Conservation (phyloP, 2,888 invertebrate species). For the Drosophila pegasa region DNA sequence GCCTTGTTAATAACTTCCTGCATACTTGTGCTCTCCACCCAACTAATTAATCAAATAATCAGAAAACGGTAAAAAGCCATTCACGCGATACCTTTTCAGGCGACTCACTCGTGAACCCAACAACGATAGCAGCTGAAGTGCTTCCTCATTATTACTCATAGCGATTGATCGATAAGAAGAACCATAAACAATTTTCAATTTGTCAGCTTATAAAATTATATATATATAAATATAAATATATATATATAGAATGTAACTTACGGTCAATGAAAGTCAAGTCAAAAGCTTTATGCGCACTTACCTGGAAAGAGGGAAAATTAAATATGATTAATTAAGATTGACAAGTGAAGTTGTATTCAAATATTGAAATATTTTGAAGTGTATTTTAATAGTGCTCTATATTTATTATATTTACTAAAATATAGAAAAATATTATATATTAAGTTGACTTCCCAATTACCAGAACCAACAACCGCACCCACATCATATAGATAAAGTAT, state of each 20-base stretch:
- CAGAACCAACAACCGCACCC: conserved; percentile 47
- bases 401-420: conserved; percentile 1
- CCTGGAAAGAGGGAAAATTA: conserved; percentile 55
- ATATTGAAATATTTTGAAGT: conserved; percentile 2
- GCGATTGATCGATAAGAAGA: conserved; percentile 40
- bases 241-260: conserved; percentile 41
- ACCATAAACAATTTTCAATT: conserved; percentile 16
- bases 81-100: conserved; percentile 60
- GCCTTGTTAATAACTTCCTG: conserved; percentile 64
- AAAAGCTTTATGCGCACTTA: conserved; percentile 43
- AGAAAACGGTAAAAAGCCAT: conserved; percentile 42
- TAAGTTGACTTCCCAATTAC: conserved; percentile 12
- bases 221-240: not conserved
- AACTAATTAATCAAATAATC: conserved; percentile 63
- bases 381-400: not conserved
- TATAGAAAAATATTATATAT: conserved; percentile 7
- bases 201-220: conserved; percentile 11
- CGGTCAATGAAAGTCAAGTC: conserved; percentile 32
- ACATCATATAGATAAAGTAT: conserved; percentile 32
- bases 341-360: conserved; percentile 38
- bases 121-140: conserved; percentile 45
- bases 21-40: conserved; percentile 45
- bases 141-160: conserved; percentile 65
- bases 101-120: conserved; percentile 21
- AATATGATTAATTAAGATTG: conserved; percentile 51